Percentiles rank a stretch among this genome's conserved stretches.
Conservation (phyloP, 53 echinoderm and acorn worm genomes). For the Luidia sarsii region DNA sequence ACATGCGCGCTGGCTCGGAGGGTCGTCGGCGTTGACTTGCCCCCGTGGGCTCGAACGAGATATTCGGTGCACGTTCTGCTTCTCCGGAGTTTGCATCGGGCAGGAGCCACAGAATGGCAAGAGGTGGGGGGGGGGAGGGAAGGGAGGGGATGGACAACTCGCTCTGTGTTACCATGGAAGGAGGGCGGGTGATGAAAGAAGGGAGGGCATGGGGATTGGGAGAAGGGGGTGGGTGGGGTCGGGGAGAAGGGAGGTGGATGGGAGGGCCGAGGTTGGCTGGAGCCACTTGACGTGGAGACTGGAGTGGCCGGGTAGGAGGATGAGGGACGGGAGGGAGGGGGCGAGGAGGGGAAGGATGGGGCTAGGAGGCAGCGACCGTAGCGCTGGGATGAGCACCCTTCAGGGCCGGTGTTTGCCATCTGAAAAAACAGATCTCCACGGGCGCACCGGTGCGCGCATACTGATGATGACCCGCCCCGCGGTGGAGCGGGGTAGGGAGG, state of each 20-base stretch:
- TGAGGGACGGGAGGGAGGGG: too few relatives aligned
- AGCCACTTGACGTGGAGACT: neutral
- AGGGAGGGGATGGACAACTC: too few relatives aligned
- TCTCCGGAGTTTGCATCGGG: too few relatives aligned
- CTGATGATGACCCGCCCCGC: neutral
- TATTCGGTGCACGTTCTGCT: neutral
- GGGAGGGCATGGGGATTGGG: neutral
- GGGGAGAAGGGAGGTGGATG: neutral
- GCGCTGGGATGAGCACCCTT: slow-evolving; percentile 29
- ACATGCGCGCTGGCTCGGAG: neutral
- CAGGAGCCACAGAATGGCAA: too few relatives aligned
- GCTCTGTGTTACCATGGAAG: too few relatives aligned
- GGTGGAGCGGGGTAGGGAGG: too few relatives aligned
- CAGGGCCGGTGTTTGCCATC: slow-evolving; percentile 28
- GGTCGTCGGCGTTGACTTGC: neutral
- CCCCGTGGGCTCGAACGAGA: neutral
- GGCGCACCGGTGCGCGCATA: neutral
- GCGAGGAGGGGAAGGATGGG: neutral
- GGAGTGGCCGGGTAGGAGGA: too few relatives aligned
- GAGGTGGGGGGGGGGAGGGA: too few relatives aligned
- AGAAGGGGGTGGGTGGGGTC: neutral
- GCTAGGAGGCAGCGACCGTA: slow-evolving; percentile 38
- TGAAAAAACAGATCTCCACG: slow-evolving; percentile 42
- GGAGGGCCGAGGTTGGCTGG: slow-evolving; percentile 5
- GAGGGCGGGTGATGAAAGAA: too few relatives aligned